Conservation (phyloP, 2,113 vertebrate genomes). For the Silurus meridionalis region DNA sequence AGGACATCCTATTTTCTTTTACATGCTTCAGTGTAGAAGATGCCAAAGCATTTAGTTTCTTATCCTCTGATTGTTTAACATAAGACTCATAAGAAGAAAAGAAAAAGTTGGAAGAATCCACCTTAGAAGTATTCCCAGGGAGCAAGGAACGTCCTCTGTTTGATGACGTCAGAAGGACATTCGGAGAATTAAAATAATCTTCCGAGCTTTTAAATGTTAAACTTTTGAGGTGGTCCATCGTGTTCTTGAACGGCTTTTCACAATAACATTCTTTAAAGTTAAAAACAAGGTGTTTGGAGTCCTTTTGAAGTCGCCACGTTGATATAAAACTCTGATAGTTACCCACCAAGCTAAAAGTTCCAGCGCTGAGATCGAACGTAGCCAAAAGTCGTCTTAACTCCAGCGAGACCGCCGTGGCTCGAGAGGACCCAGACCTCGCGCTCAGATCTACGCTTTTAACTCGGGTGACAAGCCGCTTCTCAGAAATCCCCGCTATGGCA, state of each 20-base stretch:
- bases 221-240: neutral
- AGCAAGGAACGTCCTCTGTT: neutral
- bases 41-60: too few species aligned
- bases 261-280: neutral
- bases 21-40: too few species aligned
- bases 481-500: conserved; percentile 3
- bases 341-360: neutral
- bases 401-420: neutral
- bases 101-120: neutral
- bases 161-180: neutral
- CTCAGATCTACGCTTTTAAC: neutral
- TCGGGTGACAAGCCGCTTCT: conserved; percentile 2
- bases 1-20: too few species aligned
- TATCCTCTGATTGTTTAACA: neutral
- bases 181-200: neutral
- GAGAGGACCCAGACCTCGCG: neutral
- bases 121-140: neutral
- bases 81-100: neutral
- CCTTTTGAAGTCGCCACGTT: neutral
- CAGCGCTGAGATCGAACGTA: neutral
- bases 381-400: too few species aligned
- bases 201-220: neutral
- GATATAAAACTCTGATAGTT: conserved; percentile 12
- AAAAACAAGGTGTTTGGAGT: neutral
- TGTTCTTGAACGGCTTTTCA: too few species aligned